phyloP scores from a whole-genome alignment of 2,113 vertebrate species.

The Coreoperca whiteheadi region DNA sequence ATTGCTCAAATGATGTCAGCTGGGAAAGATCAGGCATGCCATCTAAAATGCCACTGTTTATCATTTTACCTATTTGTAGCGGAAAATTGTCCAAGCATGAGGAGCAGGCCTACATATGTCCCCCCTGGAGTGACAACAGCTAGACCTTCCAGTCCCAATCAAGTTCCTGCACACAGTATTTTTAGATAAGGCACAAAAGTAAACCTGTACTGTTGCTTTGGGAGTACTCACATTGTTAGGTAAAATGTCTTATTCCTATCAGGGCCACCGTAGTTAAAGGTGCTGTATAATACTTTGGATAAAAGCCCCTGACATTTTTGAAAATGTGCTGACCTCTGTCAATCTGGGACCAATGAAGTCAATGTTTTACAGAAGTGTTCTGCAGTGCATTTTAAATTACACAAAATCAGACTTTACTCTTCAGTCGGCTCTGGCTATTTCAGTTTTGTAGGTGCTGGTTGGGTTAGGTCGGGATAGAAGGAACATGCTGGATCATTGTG shows the following conservation, averaged over 20 bases:
- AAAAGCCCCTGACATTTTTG: constrained; percentile 17
- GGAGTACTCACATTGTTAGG: background rate
- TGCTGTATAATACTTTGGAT: constrained; percentile 8
- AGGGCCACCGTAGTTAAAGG: constrained; percentile 21
- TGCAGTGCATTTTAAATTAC: constrained; percentile 3
- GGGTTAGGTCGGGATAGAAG: background rate
- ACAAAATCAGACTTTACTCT: constrained; percentile 17
- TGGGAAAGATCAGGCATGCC: constrained; percentile 3
- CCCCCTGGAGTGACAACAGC: constrained; percentile 15
- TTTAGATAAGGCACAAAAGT: constrained; percentile 14
- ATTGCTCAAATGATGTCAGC: constrained; percentile 55
- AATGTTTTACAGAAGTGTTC: background rate
- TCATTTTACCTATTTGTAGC: constrained; percentile 44
- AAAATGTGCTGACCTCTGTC: constrained; percentile 30
- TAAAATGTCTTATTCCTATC: constrained; percentile 36
- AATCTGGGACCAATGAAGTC: background rate
- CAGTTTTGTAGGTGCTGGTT: constrained; percentile 4
- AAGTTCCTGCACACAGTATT: constrained; percentile 19
- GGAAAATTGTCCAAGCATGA: constrained; percentile 7
- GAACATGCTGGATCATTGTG: constrained; percentile 4
- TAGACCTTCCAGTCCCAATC: constrained; percentile 2
- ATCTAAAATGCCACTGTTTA: constrained; percentile 19
- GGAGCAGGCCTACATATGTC: background rate
- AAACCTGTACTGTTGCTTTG: constrained; percentile 16
- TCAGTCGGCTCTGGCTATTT: background rate